Conservation (phyloP, 2,888 invertebrate species). For the Folsomia manolachei region DNA sequence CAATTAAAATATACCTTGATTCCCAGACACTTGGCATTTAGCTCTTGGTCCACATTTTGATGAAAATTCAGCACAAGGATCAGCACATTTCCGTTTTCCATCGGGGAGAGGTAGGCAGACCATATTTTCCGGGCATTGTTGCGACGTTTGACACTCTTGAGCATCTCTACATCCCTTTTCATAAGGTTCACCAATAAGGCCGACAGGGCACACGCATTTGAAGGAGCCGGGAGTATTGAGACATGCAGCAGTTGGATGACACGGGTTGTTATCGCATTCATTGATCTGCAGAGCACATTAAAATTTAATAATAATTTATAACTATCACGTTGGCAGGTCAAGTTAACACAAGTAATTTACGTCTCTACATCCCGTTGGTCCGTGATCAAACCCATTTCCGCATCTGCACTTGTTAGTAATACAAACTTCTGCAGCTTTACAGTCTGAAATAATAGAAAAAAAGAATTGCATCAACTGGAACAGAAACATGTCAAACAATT, state of each 20-base stretch:
- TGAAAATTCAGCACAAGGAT: slow-evolving; percentile 68
- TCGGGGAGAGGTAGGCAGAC: slow-evolving; percentile 61
- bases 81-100: slow-evolving; percentile 64
- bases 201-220: slow-evolving; percentile 73
- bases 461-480: not conserved
- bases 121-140: slow-evolving; percentile 71
- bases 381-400: slow-evolving; percentile 69
- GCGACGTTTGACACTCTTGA: slow-evolving; percentile 70
- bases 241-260: slow-evolving; percentile 76
- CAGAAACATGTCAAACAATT: slow-evolving; percentile 58
- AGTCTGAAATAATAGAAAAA: slow-evolving; percentile 59
- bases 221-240: slow-evolving; percentile 76
- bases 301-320: not conserved
- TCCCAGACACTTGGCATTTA: slow-evolving; percentile 58
- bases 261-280: slow-evolving; percentile 73
- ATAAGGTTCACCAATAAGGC: slow-evolving; percentile 56
- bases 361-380: slow-evolving; percentile 73
- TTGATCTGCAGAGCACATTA: slow-evolving; percentile 58
- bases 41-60: slow-evolving; percentile 75
- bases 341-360: too few species aligned
- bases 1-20: slow-evolving; percentile 52
- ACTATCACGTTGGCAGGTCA: too few species aligned
- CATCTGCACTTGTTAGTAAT: slow-evolving; percentile 78
- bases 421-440: slow-evolving; percentile 73
- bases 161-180: slow-evolving; percentile 70